Evolutionary conservation across 2,888 invertebrate species (phyloP), one percentile per base, ranked within the genome.

Genomic region (Alcis repandata): DNA sequence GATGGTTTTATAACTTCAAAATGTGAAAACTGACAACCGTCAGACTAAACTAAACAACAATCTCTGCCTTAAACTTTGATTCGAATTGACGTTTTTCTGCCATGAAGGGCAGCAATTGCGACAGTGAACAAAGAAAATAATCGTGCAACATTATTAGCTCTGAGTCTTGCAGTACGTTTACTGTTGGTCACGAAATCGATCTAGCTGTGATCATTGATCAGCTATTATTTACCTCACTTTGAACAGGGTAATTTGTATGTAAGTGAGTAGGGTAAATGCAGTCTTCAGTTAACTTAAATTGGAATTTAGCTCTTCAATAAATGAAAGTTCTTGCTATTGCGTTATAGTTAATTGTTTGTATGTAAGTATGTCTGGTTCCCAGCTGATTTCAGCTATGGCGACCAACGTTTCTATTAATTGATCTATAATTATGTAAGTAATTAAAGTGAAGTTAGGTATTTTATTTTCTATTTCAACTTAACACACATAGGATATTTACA

Each of bases 141-240:
- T 79, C 80, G 81, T 83, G 83, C 72, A 68, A 65, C 75, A 72
- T 73, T 74, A n/a, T n/a, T n/a, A n/a, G n/a, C n/a, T n/a, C n/a
- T 70, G 79, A 79, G 79, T 79, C 60, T 72, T 77, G 71, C 78
- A 82, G 76, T 71, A 27, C 70, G 77, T 77, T 82, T 80, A 76
- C 77, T 69, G 76, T 45, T 66, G 62, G 83, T 87, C 86, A 87
- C 84, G 85, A 84, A 78, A 79, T 80, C 76, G 76, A 82, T 82
- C 77, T 78, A 59, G 69, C 72, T 67, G 27, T 59, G 58, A 56
- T 56, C 58, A 51, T 22, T 61, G 60, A 53, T 60, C 58, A 51
- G 19, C 58, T 52, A 58, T 75, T 73, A 68, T 68, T 76, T 73
- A 70, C 68, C 27, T 74, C 61, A 17, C 32, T 51, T 46, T 53